Evolutionary conservation across 2,888 invertebrate genomes (phyloP), one percentile per base, ranked within the genome.

Genomic region (Phyto melanocephala): DNA sequence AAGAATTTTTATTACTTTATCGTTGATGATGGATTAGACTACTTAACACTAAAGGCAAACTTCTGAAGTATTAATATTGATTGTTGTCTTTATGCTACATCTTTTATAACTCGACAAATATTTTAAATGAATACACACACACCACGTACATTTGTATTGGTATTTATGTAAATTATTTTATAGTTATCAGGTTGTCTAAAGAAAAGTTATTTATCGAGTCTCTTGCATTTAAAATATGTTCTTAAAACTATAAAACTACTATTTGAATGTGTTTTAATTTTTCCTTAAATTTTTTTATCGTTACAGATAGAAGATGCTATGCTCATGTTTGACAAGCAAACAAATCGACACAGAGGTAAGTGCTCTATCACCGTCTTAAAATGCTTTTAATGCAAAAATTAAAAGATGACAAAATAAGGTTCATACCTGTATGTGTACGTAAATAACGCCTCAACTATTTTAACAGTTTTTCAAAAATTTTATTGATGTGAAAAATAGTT

Each of bases 301-400:
- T 96, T 97, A 84, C 96, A 98, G 98, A 98, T 99, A 92, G 98
- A 99, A 93, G 99, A 99, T 92, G 99, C 99, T 89, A 99, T 99
- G 99, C 95, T 99, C 92, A 99, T 99, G 99, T 99, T 99, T 93
- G 99, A 99, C 93, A 99, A 99, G 95, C 98, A 99, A 92, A 99
- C 99, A 91, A 99, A 99, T 94, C 96, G 99, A 93, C 99, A 99
- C 94, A 96, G 99, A 96, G 97, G 97, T 97, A 92, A 95, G 95
- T 74, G 17, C 33, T 10, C n/a, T 15, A 24, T 28, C 6, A 5
- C 6, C 6, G 4, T 28, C 28, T n/a, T 56, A n/a, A n/a, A n/a
- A n/a, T n/a, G n/a, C n/a, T n/a, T n/a, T n/a, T n/a, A n/a, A n/a
- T n/a, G n/a, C n/a, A n/a, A n/a, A n/a, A n/a, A n/a, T n/a, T n/a